Evolutionary conservation across 2,888 invertebrate genomes (phyloP), one percentile per base, ranked within the genome.

Genomic region (Spicauda simplicius): DNA sequence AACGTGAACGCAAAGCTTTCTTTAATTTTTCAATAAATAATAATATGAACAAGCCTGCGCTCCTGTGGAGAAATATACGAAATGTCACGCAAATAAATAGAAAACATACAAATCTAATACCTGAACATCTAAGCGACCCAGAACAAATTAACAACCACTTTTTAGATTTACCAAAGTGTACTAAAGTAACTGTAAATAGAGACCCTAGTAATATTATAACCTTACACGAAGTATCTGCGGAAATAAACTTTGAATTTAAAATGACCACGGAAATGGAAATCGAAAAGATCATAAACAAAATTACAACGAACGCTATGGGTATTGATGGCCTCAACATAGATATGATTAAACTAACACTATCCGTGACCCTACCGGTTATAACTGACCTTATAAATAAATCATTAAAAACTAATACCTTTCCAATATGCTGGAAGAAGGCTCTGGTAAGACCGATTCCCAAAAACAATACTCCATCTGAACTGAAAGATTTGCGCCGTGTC

Each of bases 401-500:
- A 0, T 64, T 74, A 16, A 7, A 14, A 60, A 69, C 58, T 6
- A 41, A 37, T 8, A 48, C 4, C 0, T 75, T 76, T 54, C 77
- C 77, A 7, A 50, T 48, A 0, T 37, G 41, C 2, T 78, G 79
- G 77, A 78, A 78, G 63, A 59, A 16, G 14, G 76, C 79, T 0
- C 1, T 76, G 0, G 58, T 79, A 2, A 64, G 33, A 7, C 78
- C 77, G 0, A 56, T 78, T 0, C 75, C 75, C 0, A 81, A 81
- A 69, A 69, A 57, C 18, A 37, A 61, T 14, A 18, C 54, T 16
- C 73, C 74, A 0, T 59, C n/a, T 0, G 50, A 57, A 11, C 7
- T 71, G 2, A 70, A 68, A 10, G 76, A 81, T 50, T 65, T 75
- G 10, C 56, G 78, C 8, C 78, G 77, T 80, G 0, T 72, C 69